Evolutionary conservation across 2,113 vertebrate genomes (phyloP).

Genomic region (Eudyptes chrysolophus): DNA sequence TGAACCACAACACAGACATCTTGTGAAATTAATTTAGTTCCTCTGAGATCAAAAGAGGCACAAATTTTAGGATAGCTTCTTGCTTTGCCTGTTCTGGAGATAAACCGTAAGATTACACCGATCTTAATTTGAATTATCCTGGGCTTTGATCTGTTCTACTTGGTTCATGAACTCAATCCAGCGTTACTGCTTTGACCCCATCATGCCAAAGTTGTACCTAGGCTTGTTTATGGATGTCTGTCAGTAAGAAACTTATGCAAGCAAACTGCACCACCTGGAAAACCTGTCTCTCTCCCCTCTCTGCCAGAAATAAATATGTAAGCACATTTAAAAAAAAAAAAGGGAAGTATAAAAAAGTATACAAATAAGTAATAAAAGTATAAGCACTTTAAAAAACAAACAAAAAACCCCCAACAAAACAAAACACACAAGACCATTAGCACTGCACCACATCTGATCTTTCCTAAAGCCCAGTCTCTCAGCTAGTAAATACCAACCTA

Average conservation of each 20-base stretch:
- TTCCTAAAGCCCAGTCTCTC: neutral
- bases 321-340: neutral
- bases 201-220: neutral
- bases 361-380: neutral
- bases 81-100: neutral
- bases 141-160: constrained; percentile 1
- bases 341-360: neutral
- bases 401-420: neutral
- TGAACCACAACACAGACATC: neutral
- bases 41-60: constrained; percentile 37
- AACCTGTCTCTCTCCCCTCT: neutral
- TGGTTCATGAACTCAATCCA: constrained; percentile 8
- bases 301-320: neutral
- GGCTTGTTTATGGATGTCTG: neutral
- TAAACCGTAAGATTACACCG: constrained; percentile 3
- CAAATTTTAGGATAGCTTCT: neutral
- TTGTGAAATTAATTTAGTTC: neutral
- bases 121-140: neutral
- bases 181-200: neutral
- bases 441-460: neutral
- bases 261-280: neutral
- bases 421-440: neutral
- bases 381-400: neutral
- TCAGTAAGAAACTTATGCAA: neutral
- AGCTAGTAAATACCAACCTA: neutral